phyloP scores from a whole-genome alignment of 1,140 invertebrate species.

The Drosophila baimaii region DNA sequence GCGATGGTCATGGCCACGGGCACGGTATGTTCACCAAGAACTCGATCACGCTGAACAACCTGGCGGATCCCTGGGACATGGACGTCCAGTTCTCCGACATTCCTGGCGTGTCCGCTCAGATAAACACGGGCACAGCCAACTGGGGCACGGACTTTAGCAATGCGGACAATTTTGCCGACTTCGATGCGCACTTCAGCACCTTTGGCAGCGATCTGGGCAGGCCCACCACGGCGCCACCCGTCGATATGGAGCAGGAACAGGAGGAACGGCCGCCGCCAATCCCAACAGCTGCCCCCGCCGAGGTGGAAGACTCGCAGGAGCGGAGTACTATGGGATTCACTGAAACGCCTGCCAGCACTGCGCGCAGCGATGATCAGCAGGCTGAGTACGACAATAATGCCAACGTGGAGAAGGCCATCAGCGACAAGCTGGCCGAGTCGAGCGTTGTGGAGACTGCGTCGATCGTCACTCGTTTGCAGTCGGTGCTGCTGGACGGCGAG shows the following conservation, averaged over 20 bases:
- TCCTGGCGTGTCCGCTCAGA: constrained; percentile 47
- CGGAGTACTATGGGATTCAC: not conserved
- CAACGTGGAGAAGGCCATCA: constrained; percentile 75
- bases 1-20: constrained; percentile 51
- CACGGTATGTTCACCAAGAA: constrained; percentile 69
- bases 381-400: constrained; percentile 82
- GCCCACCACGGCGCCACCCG: constrained; percentile 23
- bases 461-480: constrained; percentile 71
- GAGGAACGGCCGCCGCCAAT: constrained; percentile 1
- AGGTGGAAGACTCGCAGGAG: constrained; percentile 8
- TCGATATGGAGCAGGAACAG: constrained; percentile 6
- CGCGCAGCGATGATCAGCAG: constrained; percentile 48
- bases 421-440: constrained; percentile 55
- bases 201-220: constrained; percentile 73
- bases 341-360: constrained; percentile 1
- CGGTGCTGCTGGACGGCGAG: constrained; percentile 72
- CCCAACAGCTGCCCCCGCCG: not conserved
- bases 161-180: constrained; percentile 80
- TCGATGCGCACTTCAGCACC: constrained; percentile 79
- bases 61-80: constrained; percentile 74
- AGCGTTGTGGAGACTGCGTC: constrained; percentile 51
- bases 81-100: constrained; percentile 71
- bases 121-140: constrained; percentile 55
- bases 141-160: constrained; percentile 70
- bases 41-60: constrained; percentile 61